Conservation (phyloP, 2,113 vertebrate genomes). For the Pelusios castaneus region DNA sequence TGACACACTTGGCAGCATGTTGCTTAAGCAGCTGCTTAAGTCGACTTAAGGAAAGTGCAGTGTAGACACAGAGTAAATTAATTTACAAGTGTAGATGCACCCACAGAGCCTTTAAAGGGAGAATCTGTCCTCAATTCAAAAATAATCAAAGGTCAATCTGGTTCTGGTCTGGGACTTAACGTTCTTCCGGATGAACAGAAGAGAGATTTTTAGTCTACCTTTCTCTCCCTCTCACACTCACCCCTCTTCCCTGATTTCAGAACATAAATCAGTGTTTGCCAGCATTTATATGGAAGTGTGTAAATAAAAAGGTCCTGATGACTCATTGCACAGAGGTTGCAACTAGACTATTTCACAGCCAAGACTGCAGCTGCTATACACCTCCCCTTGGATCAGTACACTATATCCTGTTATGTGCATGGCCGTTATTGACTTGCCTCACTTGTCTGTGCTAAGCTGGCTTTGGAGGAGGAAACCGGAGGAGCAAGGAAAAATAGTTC, state of each 20-base stretch:
- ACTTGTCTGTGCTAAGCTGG: conserved; percentile 74
- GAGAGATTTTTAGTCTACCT: background rate
- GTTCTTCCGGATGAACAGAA: background rate
- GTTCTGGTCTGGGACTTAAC: conserved; percentile 62
- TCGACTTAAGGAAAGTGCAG: too few relatives aligned
- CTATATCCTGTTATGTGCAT: conserved; percentile 82
- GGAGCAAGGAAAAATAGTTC: conserved; percentile 9
- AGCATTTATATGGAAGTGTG: conserved; percentile 58
- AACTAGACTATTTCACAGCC: conserved; percentile 72
- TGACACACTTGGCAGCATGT: too few relatives aligned
- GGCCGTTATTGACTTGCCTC: conserved; percentile 81
- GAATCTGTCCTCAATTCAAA: conserved; percentile 68
- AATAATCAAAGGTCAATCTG: conserved; percentile 71
- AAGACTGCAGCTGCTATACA: conserved; percentile 82
- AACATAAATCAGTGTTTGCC: conserved; percentile 64
- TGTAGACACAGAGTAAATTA: too few relatives aligned
- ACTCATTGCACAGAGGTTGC: conserved; percentile 67
- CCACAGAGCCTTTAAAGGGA: conserved; percentile 61
- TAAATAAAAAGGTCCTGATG: conserved; percentile 74
- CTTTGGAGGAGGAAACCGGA: conserved; percentile 73
- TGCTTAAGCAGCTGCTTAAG: too few relatives aligned
- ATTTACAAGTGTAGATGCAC: too few relatives aligned
- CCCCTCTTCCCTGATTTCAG: conserved; percentile 54
- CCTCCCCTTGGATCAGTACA: conserved; percentile 86
- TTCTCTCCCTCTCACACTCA: background rate